Evolutionary conservation across 1,140 invertebrate species (phyloP), one percentile per base, ranked within the genome.

Genomic region (Papilio aristodemus): DNA sequence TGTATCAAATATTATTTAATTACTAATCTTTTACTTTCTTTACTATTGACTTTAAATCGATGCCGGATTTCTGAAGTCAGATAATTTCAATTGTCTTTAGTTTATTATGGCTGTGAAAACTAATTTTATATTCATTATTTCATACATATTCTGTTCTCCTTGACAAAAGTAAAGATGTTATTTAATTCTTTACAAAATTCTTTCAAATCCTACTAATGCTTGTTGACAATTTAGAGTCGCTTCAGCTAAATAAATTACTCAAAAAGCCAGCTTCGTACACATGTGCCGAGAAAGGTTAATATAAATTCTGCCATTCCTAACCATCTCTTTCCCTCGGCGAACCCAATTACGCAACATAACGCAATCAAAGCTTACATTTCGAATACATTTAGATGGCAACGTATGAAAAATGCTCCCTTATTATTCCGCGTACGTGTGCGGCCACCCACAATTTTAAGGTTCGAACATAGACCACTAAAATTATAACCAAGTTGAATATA

Each of bases 311-410:
- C 46, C 17, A 25, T 54, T 54, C 46, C 17, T 8, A 54, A 54
- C 22, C 46, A 10, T 54, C 46, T 9, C 19, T 1, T 54, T 22
- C 9, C 46, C 19, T 25, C 46, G 46, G 17, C 46, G 19, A 54
- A 54, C 46, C 17, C 19, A 54, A 54, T 54, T 54, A 54, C 46
- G 46, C 46, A 54, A 54, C 46, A 22, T 54, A 54, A 54, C 46
- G 46, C 46, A 54, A 54, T 54, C 46, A 54, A 22, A 54, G 46
- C 46, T 54, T 54, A 22, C 46, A 10, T 54, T 54, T 22, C n/a
- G 19, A 54, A 19, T 19, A 54, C 46, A 54, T 54, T 54, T 19
- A 54, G 46, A 54, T 11, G 46, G 46, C 43, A 13, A 25, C 46
- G 22, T 54, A 22, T 54, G 46, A 54, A 54, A 54, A 54, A 54